Evolutionary conservation across 2,888 invertebrate genomes (phyloP), one percentile per base, ranked within the genome.

Genomic region (Cyrtodaria siliqua): DNA sequence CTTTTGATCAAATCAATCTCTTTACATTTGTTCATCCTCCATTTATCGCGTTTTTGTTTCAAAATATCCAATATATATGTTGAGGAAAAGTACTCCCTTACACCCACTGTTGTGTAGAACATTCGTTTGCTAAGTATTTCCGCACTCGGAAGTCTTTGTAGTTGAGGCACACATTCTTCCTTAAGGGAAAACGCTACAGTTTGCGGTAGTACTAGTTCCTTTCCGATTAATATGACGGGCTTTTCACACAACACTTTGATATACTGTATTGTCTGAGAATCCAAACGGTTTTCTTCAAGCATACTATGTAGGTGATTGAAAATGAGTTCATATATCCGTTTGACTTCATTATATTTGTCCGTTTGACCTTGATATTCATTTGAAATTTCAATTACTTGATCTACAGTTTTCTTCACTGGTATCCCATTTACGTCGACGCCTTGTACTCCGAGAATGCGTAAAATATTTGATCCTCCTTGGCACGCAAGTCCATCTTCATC

Each of bases 121-220:
- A 38, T 29, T 55, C 38, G 49, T 14, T 33, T n/a, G 27, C 18
- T 55, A 2, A 0, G 18, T 2, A 23, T 16, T 1, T 56, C 33
- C n/a, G 2, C 23, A 14, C 18, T 44, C n/a, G 60, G 69, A 23
- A 61, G 53, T 47, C 42, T 69, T 20, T 20, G 16, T 9, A 61
- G 18, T 29, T 55, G 20, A 8, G 69, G 69, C 6, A 29, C 29
- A 23, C 69, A 69, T n/a, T 69, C 69, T 6, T 55, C n/a, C 16
- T 27, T 27, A 6, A 69, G 24, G 16, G 18, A 24, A 47, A 69
- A 60, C 12, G 57, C 67, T 29, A 67, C 57, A 12, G 33, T 18
- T 20, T 24, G 24, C 4, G 67, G 57, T 3, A 18, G 9, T 12
- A 33, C 49, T 2, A 67, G 26, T 14, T 38, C 29, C 24, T 47